phyloP scores from a whole-genome alignment of 2,113 vertebrate species.

The Hyaena hyaena region DNA sequence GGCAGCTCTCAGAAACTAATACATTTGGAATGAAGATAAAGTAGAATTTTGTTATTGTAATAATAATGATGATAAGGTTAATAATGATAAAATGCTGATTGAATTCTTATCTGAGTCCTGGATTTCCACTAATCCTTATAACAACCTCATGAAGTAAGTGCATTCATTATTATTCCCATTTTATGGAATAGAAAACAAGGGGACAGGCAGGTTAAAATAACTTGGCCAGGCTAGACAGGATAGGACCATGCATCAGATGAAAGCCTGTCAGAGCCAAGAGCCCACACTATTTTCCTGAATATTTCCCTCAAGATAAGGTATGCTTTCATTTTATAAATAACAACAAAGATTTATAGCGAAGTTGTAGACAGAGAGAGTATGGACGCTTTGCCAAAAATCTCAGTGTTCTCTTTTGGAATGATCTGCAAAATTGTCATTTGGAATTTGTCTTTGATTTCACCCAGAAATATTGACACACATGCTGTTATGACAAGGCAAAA shows the following conservation, averaged over 20 bases:
- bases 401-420: conserved; percentile 4
- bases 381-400: not conserved
- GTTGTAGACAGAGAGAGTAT: not conserved
- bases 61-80: not conserved
- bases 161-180: not conserved
- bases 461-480: conserved; percentile 72
- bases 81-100: not conserved
- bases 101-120: not conserved
- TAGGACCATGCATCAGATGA: not conserved
- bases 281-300: not conserved
- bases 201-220: not conserved
- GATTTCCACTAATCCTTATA: not conserved
- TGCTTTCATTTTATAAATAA: not conserved
- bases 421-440: conserved; percentile 56
- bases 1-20: not conserved
- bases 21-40: not conserved
- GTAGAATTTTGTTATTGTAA: not conserved
- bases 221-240: not conserved
- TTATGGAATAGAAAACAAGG: not conserved
- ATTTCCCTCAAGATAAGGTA: not conserved
- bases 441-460: conserved; percentile 68
- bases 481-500: conserved; percentile 66
- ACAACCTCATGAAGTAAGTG: not conserved
- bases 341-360: not conserved
- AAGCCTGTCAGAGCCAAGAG: not conserved